Base-by-base conservation (phyloP, 2,888 invertebrate genomes). In the Cistogaster globosa region DNA sequence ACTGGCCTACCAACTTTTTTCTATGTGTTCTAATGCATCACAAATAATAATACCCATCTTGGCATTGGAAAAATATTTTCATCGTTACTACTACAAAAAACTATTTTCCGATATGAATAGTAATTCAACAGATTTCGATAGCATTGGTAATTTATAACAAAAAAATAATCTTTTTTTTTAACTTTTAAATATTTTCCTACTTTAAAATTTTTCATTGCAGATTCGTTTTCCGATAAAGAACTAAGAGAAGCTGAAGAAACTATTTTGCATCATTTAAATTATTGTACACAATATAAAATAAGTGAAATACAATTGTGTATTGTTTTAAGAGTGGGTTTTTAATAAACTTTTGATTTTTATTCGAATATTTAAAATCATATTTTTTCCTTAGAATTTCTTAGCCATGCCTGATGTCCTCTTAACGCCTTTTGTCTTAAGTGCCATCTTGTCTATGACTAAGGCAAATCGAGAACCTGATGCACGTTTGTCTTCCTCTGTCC, bases 341-440 rank as follows among this genome's bases (percentile, higher is more conserved):
- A 2, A 6, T 18, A 14, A 6, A 18, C n/a, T 32, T 57, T 42
- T 5, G 0, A 22, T 4, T 57, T 14, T 12, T 8, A 20, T 57
- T 42, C 2, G 0, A 22, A 2, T 55, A 16, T n/a, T 14, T 51
- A 5, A 6, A 20, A 16, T 51, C 16, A 36, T 14, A 0, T 58
- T 7, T 51, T n/a, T 55, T 38, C 8, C 62, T 91, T 88, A 94
- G 93, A 94, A 92, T 87, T 92, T 94, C 32, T 89, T 92, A 1
- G 93, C 93, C 78, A 93, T 93, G 76, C 95, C 95, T 0, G 94
- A 95, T 89, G 93, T 94, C 71, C 90, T 95, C 58, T 90, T 95
- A 38, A 94, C 95, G 86, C 94, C 95, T 0, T 95, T 95, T 89
- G 93, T 95, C 86, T 90, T 95, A n/a, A 94, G 94, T 81, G 93